Conservation (phyloP, 2,797 vertebrate species). For the Cirrhinus molitorella region DNA sequence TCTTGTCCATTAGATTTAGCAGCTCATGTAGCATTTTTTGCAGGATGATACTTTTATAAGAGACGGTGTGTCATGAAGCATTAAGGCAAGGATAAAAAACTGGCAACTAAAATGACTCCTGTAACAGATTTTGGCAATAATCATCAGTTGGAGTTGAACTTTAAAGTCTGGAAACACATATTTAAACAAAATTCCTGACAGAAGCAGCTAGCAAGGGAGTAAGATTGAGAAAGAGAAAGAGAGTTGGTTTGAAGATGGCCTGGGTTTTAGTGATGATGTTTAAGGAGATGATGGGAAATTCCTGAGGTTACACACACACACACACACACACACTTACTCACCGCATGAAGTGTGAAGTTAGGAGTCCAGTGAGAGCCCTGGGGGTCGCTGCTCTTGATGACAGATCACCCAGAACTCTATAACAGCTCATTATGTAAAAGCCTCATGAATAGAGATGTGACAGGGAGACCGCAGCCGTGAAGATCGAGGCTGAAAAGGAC, state of each 20-base stretch:
- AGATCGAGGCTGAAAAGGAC: slow-evolving; percentile 34
- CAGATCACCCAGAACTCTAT: slow-evolving; percentile 54
- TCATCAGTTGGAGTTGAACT: not conserved
- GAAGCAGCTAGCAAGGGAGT: not conserved
- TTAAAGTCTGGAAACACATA: slow-evolving; percentile 25
- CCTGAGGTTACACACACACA: slow-evolving; percentile 39
- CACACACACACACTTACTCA: slow-evolving; percentile 24
- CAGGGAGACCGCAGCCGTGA: slow-evolving; percentile 9
- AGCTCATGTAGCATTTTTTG: not conserved
- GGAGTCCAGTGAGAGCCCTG: slow-evolving; percentile 33
- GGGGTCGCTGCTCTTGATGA: slow-evolving; percentile 49
- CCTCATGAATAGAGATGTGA: slow-evolving; percentile 64
- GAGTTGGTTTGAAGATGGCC: slow-evolving; percentile 23
- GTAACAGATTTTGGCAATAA: slow-evolving; percentile 26
- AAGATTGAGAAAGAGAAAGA: not conserved
- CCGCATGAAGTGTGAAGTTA: slow-evolving; percentile 40
- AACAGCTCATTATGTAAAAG: slow-evolving; percentile 63
- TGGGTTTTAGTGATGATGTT: slow-evolving; percentile 45
- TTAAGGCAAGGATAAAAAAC: slow-evolving; percentile 13
- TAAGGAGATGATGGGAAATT: slow-evolving; percentile 49
- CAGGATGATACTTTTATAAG: not conserved
- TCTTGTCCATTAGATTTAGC: not conserved
- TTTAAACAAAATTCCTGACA: slow-evolving; percentile 9
- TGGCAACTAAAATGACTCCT: slow-evolving; percentile 29
- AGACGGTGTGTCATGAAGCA: not conserved